Conservation (phyloP, 2,888 invertebrate species). For the Pammene fasciana region DNA sequence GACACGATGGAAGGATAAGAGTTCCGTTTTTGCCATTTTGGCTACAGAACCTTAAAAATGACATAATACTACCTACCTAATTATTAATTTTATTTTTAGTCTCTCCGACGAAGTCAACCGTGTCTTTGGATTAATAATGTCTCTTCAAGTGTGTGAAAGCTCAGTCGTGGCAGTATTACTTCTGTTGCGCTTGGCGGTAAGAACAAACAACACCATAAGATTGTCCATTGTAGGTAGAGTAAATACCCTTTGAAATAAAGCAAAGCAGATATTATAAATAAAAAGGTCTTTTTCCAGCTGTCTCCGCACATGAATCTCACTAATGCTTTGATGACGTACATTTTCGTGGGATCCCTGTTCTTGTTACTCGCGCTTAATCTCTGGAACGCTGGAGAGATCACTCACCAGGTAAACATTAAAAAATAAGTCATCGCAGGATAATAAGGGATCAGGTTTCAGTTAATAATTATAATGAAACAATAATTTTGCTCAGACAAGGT, state of each 20-base stretch:
- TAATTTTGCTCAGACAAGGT: too few species aligned
- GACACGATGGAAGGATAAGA: too few species aligned
- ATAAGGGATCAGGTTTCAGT: too few species aligned
- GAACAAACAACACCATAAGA: conserved; percentile 41
- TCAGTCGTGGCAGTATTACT: conserved; percentile 75
- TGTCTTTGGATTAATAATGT: conserved; percentile 77
- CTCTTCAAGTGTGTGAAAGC: conserved; percentile 76
- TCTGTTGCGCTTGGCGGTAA: conserved; percentile 71
- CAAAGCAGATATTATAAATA: not conserved
- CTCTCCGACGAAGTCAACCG: conserved; percentile 71
- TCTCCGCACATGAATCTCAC: conserved; percentile 68
- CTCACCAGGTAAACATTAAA: conserved; percentile 64
- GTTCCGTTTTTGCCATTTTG: too few species aligned
- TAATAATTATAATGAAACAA: too few species aligned
- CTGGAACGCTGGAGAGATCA: conserved; percentile 76
- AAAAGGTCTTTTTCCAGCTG: conserved; percentile 55
- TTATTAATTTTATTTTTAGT: conserved; percentile 50
- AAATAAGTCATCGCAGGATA: conserved; percentile 1
- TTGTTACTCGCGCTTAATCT: conserved; percentile 68
- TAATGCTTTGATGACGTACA: conserved; percentile 75
- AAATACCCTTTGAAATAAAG: not conserved
- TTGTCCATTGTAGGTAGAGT: not conserved
- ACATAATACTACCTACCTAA: too few species aligned
- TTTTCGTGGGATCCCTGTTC: conserved; percentile 72
- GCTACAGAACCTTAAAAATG: too few species aligned